These are phyloP conservation scores for Aelia acuminata DNA, from an alignment of 2,888 invertebrate genomes.

Conservation along the genomic window DNA sequence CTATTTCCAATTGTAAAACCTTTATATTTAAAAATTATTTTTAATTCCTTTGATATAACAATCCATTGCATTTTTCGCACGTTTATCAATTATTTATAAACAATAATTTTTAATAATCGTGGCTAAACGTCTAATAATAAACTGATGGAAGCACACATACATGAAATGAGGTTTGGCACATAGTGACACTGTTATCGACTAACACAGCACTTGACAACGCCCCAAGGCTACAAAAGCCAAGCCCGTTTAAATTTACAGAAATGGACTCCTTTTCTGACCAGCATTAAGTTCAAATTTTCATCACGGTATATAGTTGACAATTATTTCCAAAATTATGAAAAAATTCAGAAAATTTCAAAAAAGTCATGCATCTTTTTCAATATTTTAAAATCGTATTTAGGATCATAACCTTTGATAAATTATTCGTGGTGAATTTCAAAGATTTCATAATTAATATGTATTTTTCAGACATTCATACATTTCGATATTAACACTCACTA, in stretches of 20 bases:
- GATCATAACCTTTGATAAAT: no score
- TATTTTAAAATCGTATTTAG: no score
- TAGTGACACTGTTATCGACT: constrained; percentile 23
- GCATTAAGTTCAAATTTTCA: neutral
- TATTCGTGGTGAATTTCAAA: no score
- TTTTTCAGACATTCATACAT: no score
- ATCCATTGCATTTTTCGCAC: neutral
- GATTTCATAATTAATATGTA: no score
- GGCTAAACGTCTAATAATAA: neutral
- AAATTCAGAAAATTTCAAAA: no score
- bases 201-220: neutral
- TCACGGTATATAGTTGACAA: neutral
- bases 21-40: no score
- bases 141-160: neutral
- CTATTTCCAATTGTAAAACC: no score
- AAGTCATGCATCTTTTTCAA: no score
- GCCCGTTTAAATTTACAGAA: neutral
- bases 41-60: no score
- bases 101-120: neutral
- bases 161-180: constrained; percentile 16
- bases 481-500: no score
- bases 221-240: neutral
- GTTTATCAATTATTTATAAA: neutral
- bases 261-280: neutral
- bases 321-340: neutral